Conservation (phyloP, 1,140 invertebrate species). For the Vanessa tameamea region DNA sequence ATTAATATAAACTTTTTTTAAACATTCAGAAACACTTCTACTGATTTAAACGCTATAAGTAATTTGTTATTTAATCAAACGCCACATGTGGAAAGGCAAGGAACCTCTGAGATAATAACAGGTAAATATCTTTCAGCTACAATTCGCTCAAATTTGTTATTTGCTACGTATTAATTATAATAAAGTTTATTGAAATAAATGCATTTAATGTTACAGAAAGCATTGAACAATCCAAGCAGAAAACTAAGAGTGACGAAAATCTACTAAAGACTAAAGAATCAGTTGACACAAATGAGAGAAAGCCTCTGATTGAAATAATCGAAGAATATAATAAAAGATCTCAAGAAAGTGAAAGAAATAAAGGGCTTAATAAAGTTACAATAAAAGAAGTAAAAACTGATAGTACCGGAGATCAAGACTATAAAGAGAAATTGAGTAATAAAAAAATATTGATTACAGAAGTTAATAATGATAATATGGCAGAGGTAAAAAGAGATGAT, state of each 20-base stretch:
- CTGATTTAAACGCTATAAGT: slow-evolving; percentile 54
- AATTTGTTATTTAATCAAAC: slow-evolving; percentile 61
- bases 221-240: slow-evolving; percentile 20
- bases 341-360: slow-evolving; percentile 28
- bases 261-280: slow-evolving; percentile 15
- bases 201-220: slow-evolving; percentile 16
- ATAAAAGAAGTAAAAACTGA: slow-evolving; percentile 28
- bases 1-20: no score
- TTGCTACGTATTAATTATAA: neutral
- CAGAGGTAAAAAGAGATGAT: slow-evolving; percentile 20
- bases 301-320: slow-evolving; percentile 62
- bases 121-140: slow-evolving; percentile 13
- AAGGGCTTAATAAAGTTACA: slow-evolving; percentile 20
- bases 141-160: neutral
- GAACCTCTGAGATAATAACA: slow-evolving; percentile 21
- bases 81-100: slow-evolving; percentile 45
- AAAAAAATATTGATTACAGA: slow-evolving; percentile 32
- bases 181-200: no score
- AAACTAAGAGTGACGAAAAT: slow-evolving; percentile 40
- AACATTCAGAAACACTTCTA: slow-evolving; percentile 48
- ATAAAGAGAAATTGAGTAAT: slow-evolving; percentile 10
- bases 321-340: slow-evolving; percentile 40
- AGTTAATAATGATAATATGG: slow-evolving; percentile 29
- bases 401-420: slow-evolving; percentile 42
- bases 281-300: slow-evolving; percentile 39